phyloP scores from a whole-genome alignment of 2,113 vertebrate species.

The Dinomys branickii region DNA sequence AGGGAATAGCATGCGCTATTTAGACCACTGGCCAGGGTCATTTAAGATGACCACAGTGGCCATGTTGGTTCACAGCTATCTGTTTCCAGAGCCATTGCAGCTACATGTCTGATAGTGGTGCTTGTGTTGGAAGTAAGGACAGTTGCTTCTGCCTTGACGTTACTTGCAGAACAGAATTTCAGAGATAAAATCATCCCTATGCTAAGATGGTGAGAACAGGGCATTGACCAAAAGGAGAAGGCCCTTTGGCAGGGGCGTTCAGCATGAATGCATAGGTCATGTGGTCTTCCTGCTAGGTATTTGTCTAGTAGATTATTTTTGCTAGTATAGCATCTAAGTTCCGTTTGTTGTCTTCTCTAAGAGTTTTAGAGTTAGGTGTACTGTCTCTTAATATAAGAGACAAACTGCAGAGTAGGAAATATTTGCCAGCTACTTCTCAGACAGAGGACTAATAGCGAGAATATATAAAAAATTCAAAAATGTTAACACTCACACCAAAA shows the following conservation, averaged over 20 bases:
- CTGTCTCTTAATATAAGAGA: neutral
- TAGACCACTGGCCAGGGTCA: accelerated
- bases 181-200: neutral
- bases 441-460: neutral
- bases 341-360: neutral
- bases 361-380: neutral
- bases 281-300: no score
- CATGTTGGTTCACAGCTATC: accelerated
- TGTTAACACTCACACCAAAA: neutral
- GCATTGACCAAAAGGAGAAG: no score
- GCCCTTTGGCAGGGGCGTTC: neutral
- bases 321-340: neutral
- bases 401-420: neutral
- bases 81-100: neutral
- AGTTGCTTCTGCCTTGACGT: neutral
- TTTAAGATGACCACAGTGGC: accelerated
- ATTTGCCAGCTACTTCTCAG: neutral
- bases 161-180: neutral
- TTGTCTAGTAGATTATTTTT: neutral
- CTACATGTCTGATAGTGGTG: accelerated
- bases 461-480: neutral
- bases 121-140: neutral
- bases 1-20: accelerated
- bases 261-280: neutral
- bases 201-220: neutral